Evolutionary conservation across 2,888 invertebrate species (phyloP).

Genomic region (Dione juno): DNA sequence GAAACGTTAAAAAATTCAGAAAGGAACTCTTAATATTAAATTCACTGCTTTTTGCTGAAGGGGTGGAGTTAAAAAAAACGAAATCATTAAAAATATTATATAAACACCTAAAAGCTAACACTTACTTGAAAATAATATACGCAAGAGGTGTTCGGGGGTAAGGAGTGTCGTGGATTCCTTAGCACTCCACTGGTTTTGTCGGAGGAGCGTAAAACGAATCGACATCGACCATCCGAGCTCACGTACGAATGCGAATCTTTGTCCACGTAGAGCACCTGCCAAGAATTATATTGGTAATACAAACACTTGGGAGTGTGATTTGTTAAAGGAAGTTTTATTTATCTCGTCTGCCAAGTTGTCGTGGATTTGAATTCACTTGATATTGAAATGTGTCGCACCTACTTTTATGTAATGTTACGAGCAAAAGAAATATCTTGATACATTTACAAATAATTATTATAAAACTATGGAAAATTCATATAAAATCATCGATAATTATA

Average conservation of each 20-base stretch:
- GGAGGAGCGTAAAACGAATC: constrained; percentile 89
- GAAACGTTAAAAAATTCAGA: no score
- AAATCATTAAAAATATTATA: background rate
- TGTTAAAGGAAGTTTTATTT: constrained; percentile 31
- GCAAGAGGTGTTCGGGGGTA: constrained; percentile 92
- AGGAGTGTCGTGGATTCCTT: constrained; percentile 89
- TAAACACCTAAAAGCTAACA: background rate
- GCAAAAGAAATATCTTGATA: background rate
- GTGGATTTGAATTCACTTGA: background rate
- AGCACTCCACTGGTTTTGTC: constrained; percentile 89
- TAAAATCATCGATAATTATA: no score
- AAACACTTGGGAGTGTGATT: constrained; percentile 40
- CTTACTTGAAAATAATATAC: constrained; percentile 88
- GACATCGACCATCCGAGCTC: constrained; percentile 88
- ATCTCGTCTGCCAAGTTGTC: background rate
- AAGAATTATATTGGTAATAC: constrained; percentile 43
- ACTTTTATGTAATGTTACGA: background rate
- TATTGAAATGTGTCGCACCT: background rate
- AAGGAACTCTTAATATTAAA: no score
- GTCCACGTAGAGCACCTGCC: constrained; percentile 88
- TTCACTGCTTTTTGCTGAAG: no score
- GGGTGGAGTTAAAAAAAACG: background rate
- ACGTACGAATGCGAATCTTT: constrained; percentile 90
- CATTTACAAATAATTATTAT: no score
- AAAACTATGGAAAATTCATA: no score